phyloP scores from a whole-genome alignment of 2,888 invertebrate genomes.

The Cephus pygmeus region DNA sequence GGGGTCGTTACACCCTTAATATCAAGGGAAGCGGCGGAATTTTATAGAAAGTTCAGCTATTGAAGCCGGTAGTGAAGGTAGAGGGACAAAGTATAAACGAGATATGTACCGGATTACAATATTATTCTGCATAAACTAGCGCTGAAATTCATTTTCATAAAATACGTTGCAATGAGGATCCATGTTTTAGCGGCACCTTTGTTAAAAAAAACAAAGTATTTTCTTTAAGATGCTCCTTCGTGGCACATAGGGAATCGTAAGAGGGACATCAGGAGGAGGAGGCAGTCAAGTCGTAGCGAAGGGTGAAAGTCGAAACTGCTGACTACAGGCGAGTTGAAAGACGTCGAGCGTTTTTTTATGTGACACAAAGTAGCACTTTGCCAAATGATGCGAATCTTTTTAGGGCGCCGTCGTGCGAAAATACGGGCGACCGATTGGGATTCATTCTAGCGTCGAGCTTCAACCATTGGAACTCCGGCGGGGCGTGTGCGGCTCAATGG shows the following conservation, averaged over 20 bases:
- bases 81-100: too few species aligned
- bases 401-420: conserved; percentile 37
- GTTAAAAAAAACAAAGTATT: too few species aligned
- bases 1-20: too few species aligned
- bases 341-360: conserved; percentile 56
- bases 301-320: conserved; percentile 47
- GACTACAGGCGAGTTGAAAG: conserved; percentile 52
- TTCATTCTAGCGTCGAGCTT: conserved; percentile 20
- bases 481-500: conserved; percentile 26
- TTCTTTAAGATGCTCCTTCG: too few species aligned
- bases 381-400: conserved; percentile 65
- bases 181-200: too few species aligned
- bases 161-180: too few species aligned
- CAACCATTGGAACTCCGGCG: conserved; percentile 2
- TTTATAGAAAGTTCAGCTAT: too few species aligned
- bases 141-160: too few species aligned
- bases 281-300: not conserved
- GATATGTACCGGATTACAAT: too few species aligned
- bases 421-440: conserved; percentile 26
- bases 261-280: not conserved
- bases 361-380: conserved; percentile 66
- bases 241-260: not conserved
- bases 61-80: too few species aligned
- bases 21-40: too few species aligned
- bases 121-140: too few species aligned